These are phyloP conservation scores for Austrolebias charrua DNA, from an alignment of 2,797 vertebrate genomes.

Conservation along the genomic window DNA sequence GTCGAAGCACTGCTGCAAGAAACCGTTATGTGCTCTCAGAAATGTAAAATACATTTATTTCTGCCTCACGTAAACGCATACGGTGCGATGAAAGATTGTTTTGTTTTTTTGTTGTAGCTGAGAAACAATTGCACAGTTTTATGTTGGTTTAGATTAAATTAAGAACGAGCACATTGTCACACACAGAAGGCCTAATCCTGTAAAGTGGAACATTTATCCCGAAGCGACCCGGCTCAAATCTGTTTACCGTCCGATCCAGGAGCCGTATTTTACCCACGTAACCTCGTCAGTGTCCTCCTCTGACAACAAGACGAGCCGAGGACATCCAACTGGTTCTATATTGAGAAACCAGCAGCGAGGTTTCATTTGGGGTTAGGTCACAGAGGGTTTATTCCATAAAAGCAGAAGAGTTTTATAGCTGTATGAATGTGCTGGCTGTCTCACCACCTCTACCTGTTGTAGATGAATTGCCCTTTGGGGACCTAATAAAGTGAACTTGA, in stretches of 20 bases:
- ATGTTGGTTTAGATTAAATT: slow-evolving; percentile 46
- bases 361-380: slow-evolving; percentile 35
- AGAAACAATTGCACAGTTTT: slow-evolving; percentile 25
- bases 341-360: too few species aligned
- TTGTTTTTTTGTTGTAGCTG: too few species aligned
- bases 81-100: neutral
- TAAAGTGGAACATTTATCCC: slow-evolving; percentile 52
- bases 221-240: slow-evolving; percentile 46
- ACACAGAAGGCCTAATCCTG: slow-evolving; percentile 43
- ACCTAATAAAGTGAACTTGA: too few species aligned
- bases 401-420: neutral
- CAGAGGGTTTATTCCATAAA: slow-evolving; percentile 1
- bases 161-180: slow-evolving; percentile 25
- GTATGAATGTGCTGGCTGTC: too few species aligned
- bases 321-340: neutral
- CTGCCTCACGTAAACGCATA: too few species aligned
- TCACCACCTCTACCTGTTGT: too few species aligned
- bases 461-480: too few species aligned
- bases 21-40: too few species aligned
- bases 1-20: too few species aligned
- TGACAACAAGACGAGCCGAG: slow-evolving; percentile 28
- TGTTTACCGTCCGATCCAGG: slow-evolving; percentile 54
- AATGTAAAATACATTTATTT: too few species aligned
- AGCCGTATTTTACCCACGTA: slow-evolving; percentile 59
- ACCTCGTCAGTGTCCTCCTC: slow-evolving; percentile 51